Conservation (phyloP, 1,140 invertebrate genomes). For the Drosophila eugracilis region DNA sequence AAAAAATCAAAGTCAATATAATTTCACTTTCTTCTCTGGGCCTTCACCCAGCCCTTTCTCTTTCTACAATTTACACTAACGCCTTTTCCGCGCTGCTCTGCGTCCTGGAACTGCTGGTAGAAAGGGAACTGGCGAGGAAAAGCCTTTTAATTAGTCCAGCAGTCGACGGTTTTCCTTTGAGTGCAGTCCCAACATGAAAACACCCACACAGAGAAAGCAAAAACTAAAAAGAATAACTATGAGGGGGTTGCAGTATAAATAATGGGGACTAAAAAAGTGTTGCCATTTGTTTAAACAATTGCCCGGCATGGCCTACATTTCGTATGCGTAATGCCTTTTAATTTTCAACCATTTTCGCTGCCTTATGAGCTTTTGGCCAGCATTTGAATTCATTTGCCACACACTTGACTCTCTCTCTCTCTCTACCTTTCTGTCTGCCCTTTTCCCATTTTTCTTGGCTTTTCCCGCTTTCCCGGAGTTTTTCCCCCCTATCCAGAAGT, state of each 20-base stretch:
- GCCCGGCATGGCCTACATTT: slow-evolving; percentile 73
- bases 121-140: slow-evolving; percentile 5
- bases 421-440: neutral
- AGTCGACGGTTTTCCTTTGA: slow-evolving; percentile 44
- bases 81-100: neutral
- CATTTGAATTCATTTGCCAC: slow-evolving; percentile 17
- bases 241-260: slow-evolving; percentile 15
- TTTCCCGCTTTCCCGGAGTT: slow-evolving; percentile 3
- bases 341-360: slow-evolving; percentile 56
- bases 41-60: neutral
- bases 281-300: slow-evolving; percentile 79
- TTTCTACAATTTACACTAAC: slow-evolving; percentile 4
- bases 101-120: neutral
- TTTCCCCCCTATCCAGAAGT: slow-evolving; percentile 34
- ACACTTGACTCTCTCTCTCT: neutral
- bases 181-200: slow-evolving; percentile 64
- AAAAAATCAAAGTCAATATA: slow-evolving; percentile 79
- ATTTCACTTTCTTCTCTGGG: slow-evolving; percentile 69
- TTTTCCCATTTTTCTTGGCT: neutral
- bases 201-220: slow-evolving; percentile 10
- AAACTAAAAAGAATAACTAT: neutral
- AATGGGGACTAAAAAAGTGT: slow-evolving; percentile 52
- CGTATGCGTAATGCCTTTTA: slow-evolving; percentile 78
- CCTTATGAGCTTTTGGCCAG: slow-evolving; percentile 59
- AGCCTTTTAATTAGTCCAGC: slow-evolving; percentile 73